Conservation (phyloP, 1,140 invertebrate genomes). For the Cotesia glomerata region DNA sequence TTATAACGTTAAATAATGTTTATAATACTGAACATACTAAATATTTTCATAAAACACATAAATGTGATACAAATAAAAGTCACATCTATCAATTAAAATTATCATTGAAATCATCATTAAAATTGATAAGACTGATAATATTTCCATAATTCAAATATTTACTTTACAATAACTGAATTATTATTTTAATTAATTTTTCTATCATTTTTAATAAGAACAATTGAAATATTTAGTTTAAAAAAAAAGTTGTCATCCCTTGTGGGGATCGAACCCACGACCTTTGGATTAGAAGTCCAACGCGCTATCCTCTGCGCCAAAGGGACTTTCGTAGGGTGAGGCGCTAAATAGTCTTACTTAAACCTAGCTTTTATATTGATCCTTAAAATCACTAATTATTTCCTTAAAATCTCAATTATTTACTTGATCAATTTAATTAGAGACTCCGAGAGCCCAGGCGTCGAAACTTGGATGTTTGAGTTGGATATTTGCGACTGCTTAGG, state of each 20-base stretch:
- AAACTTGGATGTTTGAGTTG: background rate
- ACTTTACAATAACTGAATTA: too few species aligned
- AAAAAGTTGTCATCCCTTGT: slow-evolving; percentile 63
- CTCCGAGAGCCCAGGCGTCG: slow-evolving; percentile 7
- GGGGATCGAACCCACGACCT: slow-evolving; percentile 69
- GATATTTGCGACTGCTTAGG: slow-evolving; percentile 29
- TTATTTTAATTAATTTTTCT: background rate
- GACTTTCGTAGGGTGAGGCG: slow-evolving; percentile 40
- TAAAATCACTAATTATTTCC: too few species aligned
- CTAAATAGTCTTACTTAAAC: background rate
- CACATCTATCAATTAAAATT: too few species aligned
- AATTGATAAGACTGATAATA: too few species aligned
- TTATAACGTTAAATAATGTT: too few species aligned
- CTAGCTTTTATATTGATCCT: background rate
- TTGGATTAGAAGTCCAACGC: slow-evolving; percentile 69
- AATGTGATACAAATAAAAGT: too few species aligned
- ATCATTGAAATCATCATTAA: too few species aligned
- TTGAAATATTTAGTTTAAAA: slow-evolving; percentile 2
- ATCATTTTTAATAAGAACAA: background rate
- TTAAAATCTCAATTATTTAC: slow-evolving; percentile 3
- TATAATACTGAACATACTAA: too few species aligned
- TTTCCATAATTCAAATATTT: too few species aligned
- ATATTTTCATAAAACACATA: too few species aligned
- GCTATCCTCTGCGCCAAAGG: slow-evolving; percentile 67
- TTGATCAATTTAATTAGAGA: slow-evolving; percentile 15